Conservation (phyloP, 2,888 invertebrate species). For the Troilus luridus region DNA sequence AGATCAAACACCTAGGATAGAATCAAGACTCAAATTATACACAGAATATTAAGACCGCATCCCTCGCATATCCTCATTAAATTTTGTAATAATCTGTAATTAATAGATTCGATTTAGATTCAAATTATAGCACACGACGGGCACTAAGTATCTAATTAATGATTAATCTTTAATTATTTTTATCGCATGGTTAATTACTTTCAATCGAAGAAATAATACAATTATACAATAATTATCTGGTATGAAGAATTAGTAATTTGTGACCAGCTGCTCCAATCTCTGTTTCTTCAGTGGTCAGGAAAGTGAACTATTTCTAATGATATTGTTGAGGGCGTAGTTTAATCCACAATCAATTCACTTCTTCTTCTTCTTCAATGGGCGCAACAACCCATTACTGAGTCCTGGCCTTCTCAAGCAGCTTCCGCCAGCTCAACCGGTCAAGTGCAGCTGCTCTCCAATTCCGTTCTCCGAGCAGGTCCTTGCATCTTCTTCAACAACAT, state of each 20-base stretch:
- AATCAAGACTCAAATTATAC: not conserved
- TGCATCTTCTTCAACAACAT: too few species aligned
- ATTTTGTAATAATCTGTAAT: constrained; percentile 22
- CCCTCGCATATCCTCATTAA: constrained; percentile 27
- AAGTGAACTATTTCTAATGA: not conserved
- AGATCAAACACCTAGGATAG: not conserved
- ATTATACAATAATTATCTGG: not conserved
- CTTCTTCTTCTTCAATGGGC: too few species aligned
- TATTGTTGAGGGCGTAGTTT: too few species aligned
- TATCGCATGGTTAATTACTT: not conserved
- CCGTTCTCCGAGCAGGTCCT: too few species aligned
- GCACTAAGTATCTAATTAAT: constrained; percentile 6
- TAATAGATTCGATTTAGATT: constrained; percentile 18
- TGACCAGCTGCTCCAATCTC: not conserved
- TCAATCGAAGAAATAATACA: not conserved
- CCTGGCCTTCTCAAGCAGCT: too few species aligned
- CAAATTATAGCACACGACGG: not conserved
- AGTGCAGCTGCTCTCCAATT: too few species aligned
- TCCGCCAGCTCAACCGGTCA: too few species aligned
- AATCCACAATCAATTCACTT: too few species aligned
- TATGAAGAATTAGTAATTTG: not conserved
- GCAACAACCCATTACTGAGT: too few species aligned
- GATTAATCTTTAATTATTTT: not conserved
- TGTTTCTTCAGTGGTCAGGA: not conserved
- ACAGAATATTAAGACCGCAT: constrained; percentile 23